Evolutionary conservation across 2,113 vertebrate species (phyloP), one percentile per base, ranked within the genome.

Genomic region (Hiodon alosoides): DNA sequence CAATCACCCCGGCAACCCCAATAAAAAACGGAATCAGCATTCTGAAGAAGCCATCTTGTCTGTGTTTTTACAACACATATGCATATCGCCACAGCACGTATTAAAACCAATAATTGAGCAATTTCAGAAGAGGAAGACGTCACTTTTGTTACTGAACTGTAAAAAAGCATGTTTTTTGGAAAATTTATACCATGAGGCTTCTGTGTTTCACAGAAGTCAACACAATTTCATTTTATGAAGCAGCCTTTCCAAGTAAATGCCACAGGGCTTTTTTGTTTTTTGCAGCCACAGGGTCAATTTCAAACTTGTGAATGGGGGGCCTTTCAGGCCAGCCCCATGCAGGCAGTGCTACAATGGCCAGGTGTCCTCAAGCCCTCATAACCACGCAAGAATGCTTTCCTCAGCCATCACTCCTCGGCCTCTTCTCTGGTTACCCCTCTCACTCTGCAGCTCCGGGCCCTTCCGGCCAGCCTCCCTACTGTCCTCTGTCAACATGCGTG

Each of bases 391-490:
- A 72, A 13, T 14, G 59, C 31, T 52, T 46, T 54, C 2, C 14
- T 4, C n/a, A 6, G 67, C 67, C 52, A 53, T 69, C 52, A 53
- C 55, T 66, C 13, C 62, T 66, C 52, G 31, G 58, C 52, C 53
- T n/a, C 10, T 57, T 53, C 72, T 66, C 13, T 11, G 52, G 31
- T 66, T 66, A 66, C 62, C 52, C 62, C 62, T 65, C 17, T 74
- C 52, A 65, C 64, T 48, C 64, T 11, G 10, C 64, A 4, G 8
- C 9, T 54, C 72, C 64, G 6, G 16, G 8, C 4, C 3, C 16
- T 4, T 50, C 2, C 65, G 6, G 5, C n/a, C 68, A 69, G 52
- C 5, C 6, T 61, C 61, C 72, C 62, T 9, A 17, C 64, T 13
- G 46, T 60, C 59, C 59, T 14, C 71, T 5, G 0, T 62, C 58